phyloP scores from a whole-genome alignment of 2,888 invertebrate genomes.

The Tenodera sinensis region DNA sequence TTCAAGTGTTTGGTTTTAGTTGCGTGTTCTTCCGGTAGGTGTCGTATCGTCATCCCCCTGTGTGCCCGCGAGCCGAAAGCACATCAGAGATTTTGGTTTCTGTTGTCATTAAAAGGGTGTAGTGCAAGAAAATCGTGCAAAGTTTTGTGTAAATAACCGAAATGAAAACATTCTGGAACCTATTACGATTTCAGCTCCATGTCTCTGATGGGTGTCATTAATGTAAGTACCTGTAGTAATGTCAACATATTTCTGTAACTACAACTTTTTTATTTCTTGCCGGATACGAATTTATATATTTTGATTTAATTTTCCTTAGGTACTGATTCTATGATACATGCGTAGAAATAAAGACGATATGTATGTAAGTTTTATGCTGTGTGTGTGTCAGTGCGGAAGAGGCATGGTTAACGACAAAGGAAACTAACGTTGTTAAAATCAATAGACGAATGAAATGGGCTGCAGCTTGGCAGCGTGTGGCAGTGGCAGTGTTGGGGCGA shows the following conservation, averaged over 20 bases:
- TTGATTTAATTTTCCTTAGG: background rate
- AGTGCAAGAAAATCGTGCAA: background rate
- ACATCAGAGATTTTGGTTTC: background rate
- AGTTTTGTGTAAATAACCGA: background rate
- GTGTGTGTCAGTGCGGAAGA: background rate
- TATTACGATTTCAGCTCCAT: background rate
- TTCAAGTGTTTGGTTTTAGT: background rate
- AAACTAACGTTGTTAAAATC: background rate
- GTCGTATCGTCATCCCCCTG: background rate
- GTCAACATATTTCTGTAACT: background rate
- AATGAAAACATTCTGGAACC: background rate
- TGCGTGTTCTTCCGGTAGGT: background rate
- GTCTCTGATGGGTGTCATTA: background rate
- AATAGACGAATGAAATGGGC: background rate
- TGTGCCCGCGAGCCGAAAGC: background rate
- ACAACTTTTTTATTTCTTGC: background rate
- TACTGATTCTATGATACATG: background rate
- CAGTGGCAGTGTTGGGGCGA: background rate
- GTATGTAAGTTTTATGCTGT: background rate
- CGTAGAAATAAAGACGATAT: background rate
- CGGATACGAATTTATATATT: background rate
- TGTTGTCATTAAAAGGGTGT: background rate
- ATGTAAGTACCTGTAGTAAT: background rate
- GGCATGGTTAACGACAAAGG: background rate
- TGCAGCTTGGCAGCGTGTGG: background rate